These are phyloP conservation scores for Phymastichus coffea DNA, from an alignment of 1,140 invertebrate genomes.

Conservation along the genomic window DNA sequence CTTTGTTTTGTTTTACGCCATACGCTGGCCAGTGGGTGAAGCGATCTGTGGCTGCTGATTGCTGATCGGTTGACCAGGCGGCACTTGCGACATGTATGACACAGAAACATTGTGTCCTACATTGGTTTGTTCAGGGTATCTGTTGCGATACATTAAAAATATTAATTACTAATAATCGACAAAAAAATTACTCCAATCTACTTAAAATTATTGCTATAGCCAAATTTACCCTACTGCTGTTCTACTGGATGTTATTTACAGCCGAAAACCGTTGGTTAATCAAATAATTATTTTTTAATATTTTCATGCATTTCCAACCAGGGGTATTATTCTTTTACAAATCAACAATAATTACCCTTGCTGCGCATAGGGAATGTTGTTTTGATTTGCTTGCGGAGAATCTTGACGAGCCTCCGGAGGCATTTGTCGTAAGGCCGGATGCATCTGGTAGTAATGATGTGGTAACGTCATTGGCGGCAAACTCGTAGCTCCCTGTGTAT, in stretches of 20 bases:
- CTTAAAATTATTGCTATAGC: too few relatives aligned
- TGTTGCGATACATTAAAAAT: constrained; percentile 31
- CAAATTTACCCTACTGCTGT: too few relatives aligned
- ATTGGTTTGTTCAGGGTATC: constrained; percentile 41
- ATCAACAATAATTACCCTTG: constrained; percentile 41
- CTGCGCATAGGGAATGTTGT: constrained; percentile 43
- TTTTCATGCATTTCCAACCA: too few relatives aligned
- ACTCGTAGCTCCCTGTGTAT: constrained; percentile 34
- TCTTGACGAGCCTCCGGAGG: constrained; percentile 37
- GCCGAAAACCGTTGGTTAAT: too few relatives aligned
- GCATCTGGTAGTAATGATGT: constrained; percentile 49
- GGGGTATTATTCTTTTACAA: background rate
- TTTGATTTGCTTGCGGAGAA: constrained; percentile 43
- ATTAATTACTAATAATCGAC: background rate
- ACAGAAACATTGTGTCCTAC: too few relatives aligned
- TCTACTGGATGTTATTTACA: too few relatives aligned
- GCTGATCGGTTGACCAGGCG: constrained; percentile 33
- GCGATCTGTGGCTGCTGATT: constrained; percentile 41
- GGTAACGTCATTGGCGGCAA: constrained; percentile 43
- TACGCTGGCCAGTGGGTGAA: constrained; percentile 44
- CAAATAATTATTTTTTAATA: background rate
- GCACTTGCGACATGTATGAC: constrained; percentile 36
- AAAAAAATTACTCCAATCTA: background rate
- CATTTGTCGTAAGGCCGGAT: constrained; percentile 36
- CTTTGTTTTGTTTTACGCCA: constrained; percentile 40